Conservation (phyloP, 2,888 invertebrate genomes). For the Glaucopsyche alexis region DNA sequence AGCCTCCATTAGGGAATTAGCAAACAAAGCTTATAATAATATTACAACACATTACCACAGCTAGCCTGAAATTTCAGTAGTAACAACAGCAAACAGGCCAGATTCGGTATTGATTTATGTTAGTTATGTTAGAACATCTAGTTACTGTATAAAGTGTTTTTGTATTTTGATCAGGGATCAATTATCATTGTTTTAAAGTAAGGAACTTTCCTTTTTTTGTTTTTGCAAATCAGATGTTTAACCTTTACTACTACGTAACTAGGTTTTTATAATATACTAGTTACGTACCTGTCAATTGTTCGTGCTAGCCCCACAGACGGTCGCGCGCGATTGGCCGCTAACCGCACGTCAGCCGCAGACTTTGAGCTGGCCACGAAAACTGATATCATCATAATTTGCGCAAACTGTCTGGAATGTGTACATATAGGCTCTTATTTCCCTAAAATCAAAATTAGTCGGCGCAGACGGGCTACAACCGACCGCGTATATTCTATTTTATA, state of each 20-base stretch:
- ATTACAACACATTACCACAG: not conserved
- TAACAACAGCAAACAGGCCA: not conserved
- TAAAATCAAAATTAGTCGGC: not conserved
- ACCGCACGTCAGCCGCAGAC: not conserved
- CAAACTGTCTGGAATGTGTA: slow-evolving; percentile 6
- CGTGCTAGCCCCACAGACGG: no score
- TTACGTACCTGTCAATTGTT: no score
- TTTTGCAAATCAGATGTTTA: no score
- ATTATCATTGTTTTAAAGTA: no score
- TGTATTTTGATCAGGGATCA: no score
- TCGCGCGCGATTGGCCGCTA: not conserved
- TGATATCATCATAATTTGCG: not conserved
- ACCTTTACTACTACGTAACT: no score
- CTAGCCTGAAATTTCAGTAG: not conserved
- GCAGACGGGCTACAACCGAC: not conserved
- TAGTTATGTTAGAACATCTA: no score
- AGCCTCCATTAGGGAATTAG: slow-evolving; percentile 9
- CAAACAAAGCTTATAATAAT: slow-evolving; percentile 15
- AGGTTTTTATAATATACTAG: no score
- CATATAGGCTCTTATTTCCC: not conserved
- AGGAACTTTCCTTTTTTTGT: no score
- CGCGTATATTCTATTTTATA: not conserved
- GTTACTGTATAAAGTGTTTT: no score
- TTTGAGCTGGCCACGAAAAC: slow-evolving; percentile 10
- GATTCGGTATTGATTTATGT: not conserved